Evolutionary conservation across 2,888 invertebrate genomes (phyloP), one percentile per base, ranked within the genome.

Genomic region (Ceraclea dissimilis): DNA sequence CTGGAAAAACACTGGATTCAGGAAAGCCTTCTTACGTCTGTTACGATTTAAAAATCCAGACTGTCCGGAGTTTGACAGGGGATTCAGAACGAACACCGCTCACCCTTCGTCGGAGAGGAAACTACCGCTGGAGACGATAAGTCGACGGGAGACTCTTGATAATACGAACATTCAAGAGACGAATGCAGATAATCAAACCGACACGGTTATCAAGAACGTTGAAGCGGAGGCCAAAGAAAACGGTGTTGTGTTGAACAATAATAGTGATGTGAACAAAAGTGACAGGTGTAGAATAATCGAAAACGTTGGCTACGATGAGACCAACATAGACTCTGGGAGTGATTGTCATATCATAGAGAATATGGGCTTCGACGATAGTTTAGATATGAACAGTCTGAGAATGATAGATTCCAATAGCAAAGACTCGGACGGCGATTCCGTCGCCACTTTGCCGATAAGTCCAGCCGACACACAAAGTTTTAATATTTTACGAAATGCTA

Each of bases 1-100:
- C 26, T 90, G 90, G 90, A 90, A 90, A 70, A 90, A 89, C 69
- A 78, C 82, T 6, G 87, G 84, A 61, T 90, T 89, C 68, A 81
- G 89, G 2, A 79, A 80, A 51, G 86, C 89, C 1, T 89, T 90
- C 67, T 76, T 79, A 26, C 81, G 82, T 62, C 73, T 88, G 11
- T 70, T 88, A 16, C 79, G 81, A 21, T 87, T 88, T 67, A 79
- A 81, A 66, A 75, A 79, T 58, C 84, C 84, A 0, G 83, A 85
- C 64, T 72, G 76, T 1, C 76, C 77, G 1, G 77, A 79, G 58
- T 78, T 79, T 62, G 69, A 78, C 49, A 66, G 69, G 21, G 70
- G 68, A 46, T 68, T 65, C 48, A 76, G 78, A 2, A 72, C 65
- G 61, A 67, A 72, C 34, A 71, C 72, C 16, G 79, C 82, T 6